phyloP scores from a whole-genome alignment of 2,797 vertebrate genomes.

The Gadopsis bispinosus region DNA sequence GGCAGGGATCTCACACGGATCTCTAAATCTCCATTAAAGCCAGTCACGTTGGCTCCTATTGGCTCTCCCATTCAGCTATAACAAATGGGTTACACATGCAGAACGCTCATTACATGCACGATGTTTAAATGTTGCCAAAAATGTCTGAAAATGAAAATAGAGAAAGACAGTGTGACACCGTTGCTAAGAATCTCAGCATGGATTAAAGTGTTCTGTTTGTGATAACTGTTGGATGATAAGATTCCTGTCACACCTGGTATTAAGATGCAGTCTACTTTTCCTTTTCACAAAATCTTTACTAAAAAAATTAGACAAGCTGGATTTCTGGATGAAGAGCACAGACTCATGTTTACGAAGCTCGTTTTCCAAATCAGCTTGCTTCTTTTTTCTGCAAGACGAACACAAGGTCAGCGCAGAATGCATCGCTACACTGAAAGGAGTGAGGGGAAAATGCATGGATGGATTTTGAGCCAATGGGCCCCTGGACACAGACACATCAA shows the following conservation, averaged over 20 bases:
- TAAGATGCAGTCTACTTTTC: background rate
- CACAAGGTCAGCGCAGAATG: no score
- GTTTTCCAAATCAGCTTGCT: no score
- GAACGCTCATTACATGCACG: conserved; percentile 63
- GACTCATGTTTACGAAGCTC: no score
- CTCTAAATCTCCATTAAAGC: conserved; percentile 75
- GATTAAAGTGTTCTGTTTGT: conserved; percentile 14
- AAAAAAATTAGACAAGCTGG: no score
- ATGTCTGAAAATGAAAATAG: conserved; percentile 33
- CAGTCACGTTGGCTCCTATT: conserved; percentile 55
- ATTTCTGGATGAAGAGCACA: no score
- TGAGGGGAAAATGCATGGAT: no score
- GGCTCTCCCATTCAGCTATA: conserved; percentile 62
- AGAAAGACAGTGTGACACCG: background rate
- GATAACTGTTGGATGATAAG: conserved; percentile 6
- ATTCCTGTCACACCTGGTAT: conserved; percentile 6
- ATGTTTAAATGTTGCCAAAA: conserved; percentile 56
- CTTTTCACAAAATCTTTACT: no score
- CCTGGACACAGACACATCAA: background rate
- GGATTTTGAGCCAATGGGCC: background rate
- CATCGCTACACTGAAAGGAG: no score
- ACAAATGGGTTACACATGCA: conserved; percentile 42
- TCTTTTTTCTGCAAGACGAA: background rate
- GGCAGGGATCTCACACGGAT: conserved; percentile 43
- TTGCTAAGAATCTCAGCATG: background rate